A percentile compares a stretch with the other conserved stretches of the same genome.
phyloP scores from a whole-genome alignment of 2,797 vertebrate genomes.

The Sternarchorhynchus goeldii region DNA sequence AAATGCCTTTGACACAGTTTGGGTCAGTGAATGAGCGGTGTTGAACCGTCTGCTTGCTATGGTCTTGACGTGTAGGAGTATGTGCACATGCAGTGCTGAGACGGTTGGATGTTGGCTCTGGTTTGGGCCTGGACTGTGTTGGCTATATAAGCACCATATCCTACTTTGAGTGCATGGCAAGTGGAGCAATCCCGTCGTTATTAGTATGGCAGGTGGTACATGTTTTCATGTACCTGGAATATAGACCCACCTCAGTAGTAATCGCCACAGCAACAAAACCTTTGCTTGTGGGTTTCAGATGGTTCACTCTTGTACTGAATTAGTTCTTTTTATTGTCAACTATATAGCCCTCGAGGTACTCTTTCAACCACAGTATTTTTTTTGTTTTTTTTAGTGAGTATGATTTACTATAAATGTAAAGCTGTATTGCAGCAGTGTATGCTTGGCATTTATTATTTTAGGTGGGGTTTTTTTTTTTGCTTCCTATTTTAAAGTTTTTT shows the following conservation, averaged over 20 bases:
- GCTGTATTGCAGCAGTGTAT: neutral
- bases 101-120: too few species aligned
- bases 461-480: neutral
- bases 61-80: neutral
- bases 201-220: too few species aligned
- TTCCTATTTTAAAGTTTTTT: neutral
- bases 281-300: neutral
- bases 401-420: neutral
- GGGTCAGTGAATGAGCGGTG: neutral
- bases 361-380: neutral
- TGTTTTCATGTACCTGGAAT: neutral
- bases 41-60: neutral
- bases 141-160: too few species aligned
- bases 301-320: neutral
- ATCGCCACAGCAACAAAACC: neutral
- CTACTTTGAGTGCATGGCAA: too few species aligned
- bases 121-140: too few species aligned
- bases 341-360: neutral
- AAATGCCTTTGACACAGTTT: conserved; percentile 25
- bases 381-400: neutral
- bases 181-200: too few species aligned
- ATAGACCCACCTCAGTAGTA: neutral
- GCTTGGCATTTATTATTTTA: neutral
- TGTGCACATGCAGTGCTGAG: neutral
- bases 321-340: too few species aligned